Evolutionary conservation across 1,140 invertebrate species (phyloP).

Genomic region (Drosophila takahashii): DNA sequence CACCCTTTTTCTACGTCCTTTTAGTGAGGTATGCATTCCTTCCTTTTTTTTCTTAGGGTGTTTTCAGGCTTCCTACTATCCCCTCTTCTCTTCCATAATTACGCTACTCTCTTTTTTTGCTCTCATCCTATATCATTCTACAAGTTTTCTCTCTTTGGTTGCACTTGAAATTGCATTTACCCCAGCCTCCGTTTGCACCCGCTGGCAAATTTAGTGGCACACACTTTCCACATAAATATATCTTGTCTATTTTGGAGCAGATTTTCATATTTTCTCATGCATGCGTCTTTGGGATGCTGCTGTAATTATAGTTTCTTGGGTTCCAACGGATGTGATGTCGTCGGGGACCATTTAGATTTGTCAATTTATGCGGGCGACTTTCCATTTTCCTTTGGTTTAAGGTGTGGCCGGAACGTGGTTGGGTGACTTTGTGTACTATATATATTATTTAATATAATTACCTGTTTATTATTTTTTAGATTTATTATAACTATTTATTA

Average conservation of each 20-base stretch:
- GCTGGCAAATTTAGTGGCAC: conserved; percentile 38
- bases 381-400: conserved; percentile 14
- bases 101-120: conserved; percentile 9
- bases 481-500: not conserved
- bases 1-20: not conserved
- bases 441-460: not conserved
- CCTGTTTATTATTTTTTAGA: not conserved
- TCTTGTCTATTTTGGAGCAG: conserved; percentile 32
- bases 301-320: conserved; percentile 36
- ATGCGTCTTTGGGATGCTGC: conserved; percentile 18
- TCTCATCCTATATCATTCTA: conserved; percentile 11
- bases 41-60: conserved; percentile 5
- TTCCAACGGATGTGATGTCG: conserved; percentile 46
- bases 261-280: conserved; percentile 35
- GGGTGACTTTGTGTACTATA: not conserved
- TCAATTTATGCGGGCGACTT: conserved; percentile 43
- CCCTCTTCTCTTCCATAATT: conserved; percentile 10
- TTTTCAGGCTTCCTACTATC: not conserved
- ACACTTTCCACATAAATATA: conserved; percentile 20
- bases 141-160: conserved; percentile 23
- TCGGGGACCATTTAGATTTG: conserved; percentile 31
- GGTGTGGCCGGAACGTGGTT: conserved; percentile 2
- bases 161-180: conserved; percentile 42
- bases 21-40: conserved; percentile 7
- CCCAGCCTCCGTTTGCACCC: conserved; percentile 2